Evolutionary conservation across 2,113 vertebrate species (phyloP).

Genomic region (Mesembrinibis cayennensis): DNA sequence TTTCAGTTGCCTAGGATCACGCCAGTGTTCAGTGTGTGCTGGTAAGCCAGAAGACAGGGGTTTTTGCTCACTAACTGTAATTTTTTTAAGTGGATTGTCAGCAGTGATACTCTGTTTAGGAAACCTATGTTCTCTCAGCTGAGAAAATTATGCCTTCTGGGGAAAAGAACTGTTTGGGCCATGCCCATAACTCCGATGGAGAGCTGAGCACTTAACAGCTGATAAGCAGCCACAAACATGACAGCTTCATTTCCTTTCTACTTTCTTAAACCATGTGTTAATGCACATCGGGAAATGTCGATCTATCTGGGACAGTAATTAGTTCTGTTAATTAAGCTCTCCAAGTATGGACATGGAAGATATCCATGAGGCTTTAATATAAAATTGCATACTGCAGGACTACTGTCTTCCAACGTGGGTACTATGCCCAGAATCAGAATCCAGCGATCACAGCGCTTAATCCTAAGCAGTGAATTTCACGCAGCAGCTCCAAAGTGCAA

Average conservation of each 20-base stretch:
- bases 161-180: neutral
- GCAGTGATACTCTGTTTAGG: neutral
- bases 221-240: neutral
- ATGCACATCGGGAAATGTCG: neutral
- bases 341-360: neutral
- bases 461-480: neutral
- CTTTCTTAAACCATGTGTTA: neutral
- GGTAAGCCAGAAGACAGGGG: neutral
- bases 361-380: neutral
- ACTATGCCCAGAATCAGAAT: neutral
- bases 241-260: neutral
- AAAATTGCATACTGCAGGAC: neutral
- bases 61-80: neutral
- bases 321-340: constrained; percentile 20
- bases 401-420: neutral
- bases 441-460: neutral
- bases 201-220: neutral
- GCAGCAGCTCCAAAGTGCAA: neutral
- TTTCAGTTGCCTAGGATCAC: neutral
- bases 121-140: neutral
- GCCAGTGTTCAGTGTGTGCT: accelerated
- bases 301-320: neutral
- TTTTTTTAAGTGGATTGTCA: neutral
- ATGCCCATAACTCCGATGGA: neutral
- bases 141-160: neutral